Conservation (phyloP, 2,113 vertebrate species). For the Podocnemis expansa region DNA sequence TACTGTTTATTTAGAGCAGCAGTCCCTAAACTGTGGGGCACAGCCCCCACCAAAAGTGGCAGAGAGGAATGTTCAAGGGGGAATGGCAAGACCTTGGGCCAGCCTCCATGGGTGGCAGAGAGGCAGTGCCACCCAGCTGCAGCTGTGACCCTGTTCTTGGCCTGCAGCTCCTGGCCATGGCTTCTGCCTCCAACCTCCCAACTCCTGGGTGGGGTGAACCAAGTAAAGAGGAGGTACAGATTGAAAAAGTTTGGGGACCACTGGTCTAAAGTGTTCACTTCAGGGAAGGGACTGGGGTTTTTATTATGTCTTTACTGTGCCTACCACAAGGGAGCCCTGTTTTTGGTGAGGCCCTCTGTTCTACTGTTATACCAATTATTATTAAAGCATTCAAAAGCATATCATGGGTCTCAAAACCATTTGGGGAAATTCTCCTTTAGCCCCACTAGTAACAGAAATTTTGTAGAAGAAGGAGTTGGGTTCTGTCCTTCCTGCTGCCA, state of each 20-base stretch:
- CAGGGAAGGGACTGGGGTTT: constrained; percentile 15
- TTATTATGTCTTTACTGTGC: not conserved
- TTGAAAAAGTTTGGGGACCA: no score
- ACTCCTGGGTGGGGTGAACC: no score
- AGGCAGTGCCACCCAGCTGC: no score
- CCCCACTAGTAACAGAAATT: not conserved
- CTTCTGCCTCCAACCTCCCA: no score
- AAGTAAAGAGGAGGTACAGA: no score
- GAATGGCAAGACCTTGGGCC: no score
- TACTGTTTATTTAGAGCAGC: not conserved
- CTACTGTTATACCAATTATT: not conserved
- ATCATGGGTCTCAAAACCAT: not conserved
- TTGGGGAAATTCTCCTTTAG: not conserved
- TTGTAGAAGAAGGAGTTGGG: not conserved
- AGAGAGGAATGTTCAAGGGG: no score
- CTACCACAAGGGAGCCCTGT: not conserved
- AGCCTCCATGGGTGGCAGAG: no score
- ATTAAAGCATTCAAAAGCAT: not conserved
- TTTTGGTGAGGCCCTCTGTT: not conserved
- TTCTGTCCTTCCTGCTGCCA: not conserved
- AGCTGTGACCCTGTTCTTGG: no score
- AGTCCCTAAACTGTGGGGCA: no score
- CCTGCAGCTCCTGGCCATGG: no score
- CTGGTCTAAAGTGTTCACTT: not conserved
- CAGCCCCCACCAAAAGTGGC: no score